These are phyloP conservation scores for Melanchra persicariae DNA, from an alignment of 2,888 invertebrate species.

Conservation along the genomic window DNA sequence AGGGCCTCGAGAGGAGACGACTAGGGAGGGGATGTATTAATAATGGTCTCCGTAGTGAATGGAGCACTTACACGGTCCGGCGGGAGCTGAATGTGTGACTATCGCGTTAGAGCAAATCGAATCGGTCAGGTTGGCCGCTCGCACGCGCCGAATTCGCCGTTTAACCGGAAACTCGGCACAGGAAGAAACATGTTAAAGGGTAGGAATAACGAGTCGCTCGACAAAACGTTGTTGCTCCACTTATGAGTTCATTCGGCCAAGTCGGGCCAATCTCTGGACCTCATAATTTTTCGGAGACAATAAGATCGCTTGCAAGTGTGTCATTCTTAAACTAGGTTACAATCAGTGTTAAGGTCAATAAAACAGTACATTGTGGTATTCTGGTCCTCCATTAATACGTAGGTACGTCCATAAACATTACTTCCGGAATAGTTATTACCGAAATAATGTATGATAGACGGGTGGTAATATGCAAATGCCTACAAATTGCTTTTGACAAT, in stretches of 20 bases:
- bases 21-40: constrained; percentile 88
- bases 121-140: constrained; percentile 83
- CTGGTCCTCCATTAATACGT: background rate
- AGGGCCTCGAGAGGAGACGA: constrained; percentile 84
- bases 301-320: constrained; percentile 5
- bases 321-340: constrained; percentile 4
- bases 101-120: constrained; percentile 89
- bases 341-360: constrained; percentile 26
- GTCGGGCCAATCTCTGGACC: background rate
- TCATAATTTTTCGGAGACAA: background rate
- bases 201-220: constrained; percentile 71
- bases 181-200: constrained; percentile 74
- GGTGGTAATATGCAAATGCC: constrained; percentile 78
- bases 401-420: constrained; percentile 37
- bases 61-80: constrained; percentile 89
- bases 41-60: constrained; percentile 88
- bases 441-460: constrained; percentile 70
- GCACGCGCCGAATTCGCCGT: constrained; percentile 84
- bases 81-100: constrained; percentile 89
- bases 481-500: constrained; percentile 75
- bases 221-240: constrained; percentile 62
- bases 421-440: constrained; percentile 60
- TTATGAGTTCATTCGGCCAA: constrained; percentile 20
- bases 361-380: constrained; percentile 23
- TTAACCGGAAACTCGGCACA: constrained; percentile 79